These are phyloP conservation scores for Cheilosia urbana DNA, from an alignment of 2,888 invertebrate genomes.

Conservation along the genomic window DNA sequence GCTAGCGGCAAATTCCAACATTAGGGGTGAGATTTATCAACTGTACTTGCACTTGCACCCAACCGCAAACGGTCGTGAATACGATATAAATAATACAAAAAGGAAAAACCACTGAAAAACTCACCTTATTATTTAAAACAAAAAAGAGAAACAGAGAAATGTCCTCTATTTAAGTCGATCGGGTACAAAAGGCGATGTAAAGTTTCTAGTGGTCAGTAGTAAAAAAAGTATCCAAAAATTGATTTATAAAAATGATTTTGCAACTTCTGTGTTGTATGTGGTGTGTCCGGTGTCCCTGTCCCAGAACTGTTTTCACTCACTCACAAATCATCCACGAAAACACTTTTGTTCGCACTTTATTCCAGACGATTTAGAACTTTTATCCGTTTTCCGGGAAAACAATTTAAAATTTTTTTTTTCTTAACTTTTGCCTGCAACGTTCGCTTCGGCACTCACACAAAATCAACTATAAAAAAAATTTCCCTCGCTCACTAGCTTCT, in stretches of 20 bases:
- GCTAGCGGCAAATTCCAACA: conserved; percentile 10
- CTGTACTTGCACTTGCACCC: conserved; percentile 52
- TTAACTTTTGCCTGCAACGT: conserved; percentile 17
- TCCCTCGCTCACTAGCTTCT: conserved; percentile 7
- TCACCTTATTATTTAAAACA: conserved; percentile 61
- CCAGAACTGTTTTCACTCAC: not conserved
- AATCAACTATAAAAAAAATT: conserved; percentile 17
- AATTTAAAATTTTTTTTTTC: conserved; percentile 23
- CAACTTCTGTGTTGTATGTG: not conserved
- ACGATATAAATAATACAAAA: not conserved
- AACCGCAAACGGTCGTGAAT: not conserved
- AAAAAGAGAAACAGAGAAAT: conserved; percentile 7
- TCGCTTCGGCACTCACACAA: not conserved
- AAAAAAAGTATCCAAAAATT: conserved; percentile 66
- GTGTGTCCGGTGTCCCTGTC: not conserved
- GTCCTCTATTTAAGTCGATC: not conserved
- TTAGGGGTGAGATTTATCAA: conserved; percentile 58
- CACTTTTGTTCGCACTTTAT: conserved; percentile 20
- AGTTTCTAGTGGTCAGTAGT: conserved; percentile 30
- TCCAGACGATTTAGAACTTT: not conserved
- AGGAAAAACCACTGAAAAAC: conserved; percentile 8
- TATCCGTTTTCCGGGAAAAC: conserved; percentile 8
- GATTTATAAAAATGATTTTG: conserved; percentile 41
- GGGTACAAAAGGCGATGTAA: conserved; percentile 62
- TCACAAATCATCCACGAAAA: conserved; percentile 11